A percentile compares a stretch with the other conserved stretches of the same genome.
These are phyloP conservation scores for Heliconius cydno DNA, from an alignment of 2,888 invertebrate genomes.

Conservation along the genomic window DNA sequence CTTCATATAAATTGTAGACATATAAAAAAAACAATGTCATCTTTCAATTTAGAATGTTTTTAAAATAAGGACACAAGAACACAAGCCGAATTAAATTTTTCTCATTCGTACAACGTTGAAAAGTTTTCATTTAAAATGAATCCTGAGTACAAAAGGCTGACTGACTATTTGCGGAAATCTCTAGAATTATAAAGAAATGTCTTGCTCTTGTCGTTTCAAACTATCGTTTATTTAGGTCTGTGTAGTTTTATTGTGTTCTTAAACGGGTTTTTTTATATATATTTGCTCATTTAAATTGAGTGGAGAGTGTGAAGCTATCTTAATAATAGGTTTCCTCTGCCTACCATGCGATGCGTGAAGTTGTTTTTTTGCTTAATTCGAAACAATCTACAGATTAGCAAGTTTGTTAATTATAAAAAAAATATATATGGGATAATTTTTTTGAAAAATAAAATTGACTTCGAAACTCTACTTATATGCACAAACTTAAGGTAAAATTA, in stretches of 20 bases:
- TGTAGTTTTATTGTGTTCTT: conserved; percentile 30
- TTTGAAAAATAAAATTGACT: too few species aligned
- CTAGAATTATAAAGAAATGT: conserved; percentile 35
- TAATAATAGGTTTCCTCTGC: too few species aligned
- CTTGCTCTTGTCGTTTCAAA: conserved; percentile 27
- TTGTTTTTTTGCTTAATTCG: too few species aligned
- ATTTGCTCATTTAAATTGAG: too few species aligned
- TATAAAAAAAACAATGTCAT: not conserved
- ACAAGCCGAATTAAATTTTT: conserved; percentile 26
- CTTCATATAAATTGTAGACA: not conserved
- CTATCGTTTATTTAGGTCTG: conserved; percentile 36
- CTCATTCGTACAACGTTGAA: conserved; percentile 24
- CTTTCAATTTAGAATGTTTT: not conserved
- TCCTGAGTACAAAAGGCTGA: conserved; percentile 32
- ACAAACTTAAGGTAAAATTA: too few species aligned
- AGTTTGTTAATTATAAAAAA: too few species aligned
- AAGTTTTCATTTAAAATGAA: conserved; percentile 33
- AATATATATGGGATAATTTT: too few species aligned
- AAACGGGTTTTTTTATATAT: not conserved
- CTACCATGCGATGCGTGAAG: too few species aligned
- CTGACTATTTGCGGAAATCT: conserved; percentile 34
- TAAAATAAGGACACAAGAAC: conserved; percentile 16
- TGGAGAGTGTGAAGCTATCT: too few species aligned
- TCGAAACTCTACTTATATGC: too few species aligned
- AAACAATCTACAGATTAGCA: too few species aligned